Evolutionary conservation across 2,113 vertebrate species (phyloP).

Genomic region (Saimiri boliviensis): DNA sequence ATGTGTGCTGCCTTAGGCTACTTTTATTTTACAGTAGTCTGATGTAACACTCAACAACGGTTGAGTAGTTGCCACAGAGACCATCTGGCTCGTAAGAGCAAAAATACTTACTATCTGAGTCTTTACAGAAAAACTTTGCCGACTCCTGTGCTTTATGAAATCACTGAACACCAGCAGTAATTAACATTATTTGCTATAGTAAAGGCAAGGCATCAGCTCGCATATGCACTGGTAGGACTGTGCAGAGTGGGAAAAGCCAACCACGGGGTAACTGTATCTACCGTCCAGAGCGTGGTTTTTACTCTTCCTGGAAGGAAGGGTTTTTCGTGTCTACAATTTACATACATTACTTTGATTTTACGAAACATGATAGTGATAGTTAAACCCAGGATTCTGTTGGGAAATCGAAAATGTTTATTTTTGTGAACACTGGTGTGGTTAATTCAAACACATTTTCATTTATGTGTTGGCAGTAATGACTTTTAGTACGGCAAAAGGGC

Average conservation of each 20-base stretch:
- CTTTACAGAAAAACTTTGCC: background rate
- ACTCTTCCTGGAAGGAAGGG: background rate
- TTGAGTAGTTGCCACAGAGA: background rate
- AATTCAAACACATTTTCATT: background rate
- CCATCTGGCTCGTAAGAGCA: background rate
- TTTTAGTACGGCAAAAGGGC: background rate
- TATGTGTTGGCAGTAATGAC: background rate
- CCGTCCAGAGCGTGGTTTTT: background rate
- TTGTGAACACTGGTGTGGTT: background rate
- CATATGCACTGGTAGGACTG: background rate
- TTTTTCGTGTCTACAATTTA: slow-evolving; percentile 5
- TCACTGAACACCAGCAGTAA: background rate
- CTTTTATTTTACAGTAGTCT: background rate
- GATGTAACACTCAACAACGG: background rate
- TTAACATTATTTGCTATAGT: background rate
- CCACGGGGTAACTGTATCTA: background rate
- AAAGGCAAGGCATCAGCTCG: background rate
- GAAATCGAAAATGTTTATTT: slow-evolving; percentile 55
- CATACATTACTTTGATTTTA: slow-evolving; percentile 29
- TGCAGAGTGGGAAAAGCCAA: too few relatives aligned
- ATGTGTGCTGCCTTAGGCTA: background rate
- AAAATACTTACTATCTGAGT: background rate
- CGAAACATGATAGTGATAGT: background rate
- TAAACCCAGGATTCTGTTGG: background rate
- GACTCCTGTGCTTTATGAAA: background rate